These are phyloP conservation scores for Ephestia elutella DNA, from an alignment of 1,140 invertebrate genomes.

Conservation along the genomic window DNA sequence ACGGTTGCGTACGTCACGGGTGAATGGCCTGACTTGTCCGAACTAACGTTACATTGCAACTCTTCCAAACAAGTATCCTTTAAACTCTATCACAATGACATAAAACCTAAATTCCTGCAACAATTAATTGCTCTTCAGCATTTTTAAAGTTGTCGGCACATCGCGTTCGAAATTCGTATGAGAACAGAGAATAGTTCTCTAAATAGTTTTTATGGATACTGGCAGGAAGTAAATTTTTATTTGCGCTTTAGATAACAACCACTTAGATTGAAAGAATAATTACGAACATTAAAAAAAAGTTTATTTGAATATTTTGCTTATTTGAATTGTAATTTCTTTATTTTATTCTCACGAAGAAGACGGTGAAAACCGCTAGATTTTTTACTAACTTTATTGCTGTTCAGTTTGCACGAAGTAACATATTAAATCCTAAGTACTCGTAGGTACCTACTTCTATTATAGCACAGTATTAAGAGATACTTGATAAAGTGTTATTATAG, in stretches of 20 bases:
- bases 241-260: constrained; percentile 1
- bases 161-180: constrained; percentile 13
- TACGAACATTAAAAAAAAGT: no score
- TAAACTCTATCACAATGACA: constrained; percentile 27
- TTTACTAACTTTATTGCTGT: no score
- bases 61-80: constrained; percentile 19
- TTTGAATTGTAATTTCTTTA: no score
- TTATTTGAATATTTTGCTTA: no score
- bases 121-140: constrained; percentile 23
- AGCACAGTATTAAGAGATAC: no score
- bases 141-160: background rate
- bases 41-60: constrained; percentile 37
- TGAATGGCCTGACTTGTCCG: constrained; percentile 56
- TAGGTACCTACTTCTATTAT: no score
- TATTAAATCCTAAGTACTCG: no score
- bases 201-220: constrained; percentile 16
- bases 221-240: constrained; percentile 4
- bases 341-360: no score
- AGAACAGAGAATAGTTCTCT: constrained; percentile 4
- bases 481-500: no score
- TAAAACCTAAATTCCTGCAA: constrained; percentile 34
- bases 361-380: no score
- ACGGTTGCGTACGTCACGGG: constrained; percentile 49
- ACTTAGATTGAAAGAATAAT: no score
- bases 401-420: no score